phyloP scores from a whole-genome alignment of 2,113 vertebrate species.

The Perccottus glenii region DNA sequence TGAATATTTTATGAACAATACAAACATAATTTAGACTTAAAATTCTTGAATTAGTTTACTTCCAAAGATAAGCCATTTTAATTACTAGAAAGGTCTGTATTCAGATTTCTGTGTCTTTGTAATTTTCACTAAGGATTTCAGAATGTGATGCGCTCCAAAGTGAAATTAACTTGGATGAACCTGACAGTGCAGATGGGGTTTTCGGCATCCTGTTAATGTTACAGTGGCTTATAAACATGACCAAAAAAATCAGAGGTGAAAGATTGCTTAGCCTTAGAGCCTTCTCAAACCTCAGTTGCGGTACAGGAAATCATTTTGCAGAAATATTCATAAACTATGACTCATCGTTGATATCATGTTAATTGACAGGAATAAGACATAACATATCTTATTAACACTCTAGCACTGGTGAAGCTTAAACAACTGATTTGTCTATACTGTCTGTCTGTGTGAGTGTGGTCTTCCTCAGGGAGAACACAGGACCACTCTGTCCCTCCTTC shows the following conservation, averaged over 20 bases:
- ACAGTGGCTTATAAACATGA: not conserved
- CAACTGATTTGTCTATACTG: constrained; percentile 22
- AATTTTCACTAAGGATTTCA: not conserved
- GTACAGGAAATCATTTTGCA: not conserved
- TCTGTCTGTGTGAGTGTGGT: constrained; percentile 15
- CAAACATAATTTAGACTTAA: not conserved
- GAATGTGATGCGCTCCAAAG: not conserved
- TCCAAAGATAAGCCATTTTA: not conserved
- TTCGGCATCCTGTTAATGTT: not conserved
- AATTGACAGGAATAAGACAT: not conserved
- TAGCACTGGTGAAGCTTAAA: constrained; percentile 1
- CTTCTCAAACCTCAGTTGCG: not conserved
- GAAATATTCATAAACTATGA: too few species aligned
- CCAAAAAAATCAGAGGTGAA: not conserved
- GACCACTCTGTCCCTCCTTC: constrained; percentile 24
- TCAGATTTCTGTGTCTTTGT: not conserved
- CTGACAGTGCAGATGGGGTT: not conserved
- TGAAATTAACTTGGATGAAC: constrained; percentile 10
- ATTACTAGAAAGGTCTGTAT: not conserved
- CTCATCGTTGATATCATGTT: too few species aligned
- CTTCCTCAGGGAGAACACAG: constrained; percentile 20
- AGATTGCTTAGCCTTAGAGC: not conserved
- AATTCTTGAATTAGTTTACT: not conserved
- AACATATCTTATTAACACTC: not conserved
- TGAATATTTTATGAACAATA: not conserved